phyloP scores from a whole-genome alignment of 2,888 invertebrate genomes.

The Teleiodes luculella region DNA sequence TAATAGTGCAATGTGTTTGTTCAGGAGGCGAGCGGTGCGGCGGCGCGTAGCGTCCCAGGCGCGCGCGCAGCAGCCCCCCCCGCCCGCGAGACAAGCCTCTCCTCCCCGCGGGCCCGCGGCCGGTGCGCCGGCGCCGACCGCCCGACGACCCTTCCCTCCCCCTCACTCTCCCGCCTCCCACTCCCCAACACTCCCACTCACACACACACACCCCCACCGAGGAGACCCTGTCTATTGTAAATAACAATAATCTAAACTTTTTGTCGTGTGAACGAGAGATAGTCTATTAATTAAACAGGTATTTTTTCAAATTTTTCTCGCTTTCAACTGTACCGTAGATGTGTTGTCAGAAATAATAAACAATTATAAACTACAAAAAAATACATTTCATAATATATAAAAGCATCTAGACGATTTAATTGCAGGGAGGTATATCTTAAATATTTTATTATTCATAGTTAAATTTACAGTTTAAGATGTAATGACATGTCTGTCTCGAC shows the following conservation, averaged over 20 bases:
- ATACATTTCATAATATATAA: slow-evolving; percentile 72
- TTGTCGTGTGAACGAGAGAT: slow-evolving; percentile 77
- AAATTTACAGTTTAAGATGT: slow-evolving; percentile 68
- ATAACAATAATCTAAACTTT: slow-evolving; percentile 73
- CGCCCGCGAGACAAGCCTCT: slow-evolving; percentile 22
- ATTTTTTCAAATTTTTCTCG: slow-evolving; percentile 78
- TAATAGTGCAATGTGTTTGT: slow-evolving; percentile 14
- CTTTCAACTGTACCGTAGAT: slow-evolving; percentile 78
- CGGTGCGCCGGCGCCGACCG: slow-evolving; percentile 25
- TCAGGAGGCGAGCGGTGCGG: slow-evolving; percentile 77
- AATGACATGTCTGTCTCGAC: slow-evolving; percentile 52
- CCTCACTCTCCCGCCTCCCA: slow-evolving; percentile 33
- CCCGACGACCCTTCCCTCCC: slow-evolving; percentile 47
- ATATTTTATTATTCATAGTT: slow-evolving; percentile 76
- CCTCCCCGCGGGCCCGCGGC: slow-evolving; percentile 32
- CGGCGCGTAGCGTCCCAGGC: slow-evolving; percentile 53
- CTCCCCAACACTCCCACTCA: slow-evolving; percentile 30
- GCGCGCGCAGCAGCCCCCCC: slow-evolving; percentile 37
- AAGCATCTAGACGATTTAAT: slow-evolving; percentile 73
- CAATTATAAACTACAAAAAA: slow-evolving; percentile 72
- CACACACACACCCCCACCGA: slow-evolving; percentile 29
- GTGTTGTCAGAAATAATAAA: slow-evolving; percentile 75
- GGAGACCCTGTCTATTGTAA: slow-evolving; percentile 69
- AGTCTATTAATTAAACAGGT: slow-evolving; percentile 75
- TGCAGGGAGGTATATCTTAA: slow-evolving; percentile 75